A percentile compares a stretch with the other conserved stretches of the same genome.
Evolutionary conservation across 37 sponge, comb jelly and placozoan species (phyloP).

Genomic region (Hormiphora californensis): DNA sequence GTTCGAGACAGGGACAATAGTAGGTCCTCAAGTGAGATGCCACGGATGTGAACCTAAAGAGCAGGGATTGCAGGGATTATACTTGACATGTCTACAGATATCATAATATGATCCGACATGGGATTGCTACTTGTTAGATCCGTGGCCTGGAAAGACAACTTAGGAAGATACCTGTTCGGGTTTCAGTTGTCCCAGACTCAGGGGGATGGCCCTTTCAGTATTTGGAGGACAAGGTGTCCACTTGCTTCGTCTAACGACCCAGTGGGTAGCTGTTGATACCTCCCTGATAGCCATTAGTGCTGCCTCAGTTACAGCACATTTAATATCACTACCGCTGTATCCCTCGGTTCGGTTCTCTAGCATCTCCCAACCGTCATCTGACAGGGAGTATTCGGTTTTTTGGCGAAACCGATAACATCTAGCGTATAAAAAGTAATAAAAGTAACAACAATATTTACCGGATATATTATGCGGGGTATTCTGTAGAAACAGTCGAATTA

Average conservation of each 20-base stretch:
- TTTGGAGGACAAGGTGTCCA: constrained; percentile 10
- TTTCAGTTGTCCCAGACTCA: neutral
- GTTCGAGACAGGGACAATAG: neutral
- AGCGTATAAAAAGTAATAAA: neutral
- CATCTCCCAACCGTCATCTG: constrained; percentile 60
- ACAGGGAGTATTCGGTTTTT: neutral
- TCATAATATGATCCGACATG: no score
- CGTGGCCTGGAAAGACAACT: no score
- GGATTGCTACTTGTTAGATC: no score
- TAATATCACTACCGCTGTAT: constrained; percentile 78
- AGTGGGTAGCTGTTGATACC: constrained; percentile 2
- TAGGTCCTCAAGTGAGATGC: neutral
- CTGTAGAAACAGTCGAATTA: constrained; percentile 3
- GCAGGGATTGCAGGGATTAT: no score
- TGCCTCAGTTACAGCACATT: constrained; percentile 43
- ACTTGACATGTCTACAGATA: no score
- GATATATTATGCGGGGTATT: constrained; percentile 29
- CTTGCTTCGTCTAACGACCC: neutral
- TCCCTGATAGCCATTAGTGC: constrained; percentile 43
- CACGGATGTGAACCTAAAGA: no score
- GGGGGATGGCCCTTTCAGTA: neutral
- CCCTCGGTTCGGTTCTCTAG: constrained; percentile 62
- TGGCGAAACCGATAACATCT: neutral
- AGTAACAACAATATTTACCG: neutral
- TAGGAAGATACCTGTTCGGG: constrained; percentile 23